Conservation (phyloP, 2,113 vertebrate genomes). For the Hassar affinis region DNA sequence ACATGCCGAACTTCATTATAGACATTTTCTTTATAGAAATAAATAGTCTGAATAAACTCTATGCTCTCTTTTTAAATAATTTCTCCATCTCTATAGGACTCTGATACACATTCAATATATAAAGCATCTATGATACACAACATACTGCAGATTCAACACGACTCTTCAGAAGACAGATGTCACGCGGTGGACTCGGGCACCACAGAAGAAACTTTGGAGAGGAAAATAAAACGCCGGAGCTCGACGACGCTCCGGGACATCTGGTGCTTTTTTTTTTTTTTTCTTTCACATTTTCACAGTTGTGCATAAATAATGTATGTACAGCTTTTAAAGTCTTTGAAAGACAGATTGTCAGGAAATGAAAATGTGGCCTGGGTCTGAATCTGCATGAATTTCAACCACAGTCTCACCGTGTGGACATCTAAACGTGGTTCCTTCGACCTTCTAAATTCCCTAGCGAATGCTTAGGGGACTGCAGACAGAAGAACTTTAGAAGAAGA, state of each 20-base stretch:
- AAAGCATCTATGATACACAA: constrained; percentile 78
- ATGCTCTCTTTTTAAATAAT: constrained; percentile 77
- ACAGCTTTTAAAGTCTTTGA: constrained; percentile 47
- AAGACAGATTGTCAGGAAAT: constrained; percentile 55
- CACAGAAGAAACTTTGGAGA: constrained; percentile 34
- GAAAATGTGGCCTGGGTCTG: constrained; percentile 6
- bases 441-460: background rate
- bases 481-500: background rate
- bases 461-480: background rate
- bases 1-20: constrained; percentile 78
- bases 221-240: background rate
- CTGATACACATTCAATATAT: constrained; percentile 79
- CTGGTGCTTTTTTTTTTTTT: background rate
- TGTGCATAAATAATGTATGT: constrained; percentile 49
- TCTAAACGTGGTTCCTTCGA: background rate
- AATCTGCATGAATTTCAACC: background rate
- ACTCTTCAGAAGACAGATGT: constrained; percentile 70
- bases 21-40: constrained; percentile 79
- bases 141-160: constrained; percentile 70
- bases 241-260: background rate
- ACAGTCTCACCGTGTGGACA: background rate
- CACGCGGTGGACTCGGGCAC: constrained; percentile 54
- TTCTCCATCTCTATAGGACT: constrained; percentile 75
- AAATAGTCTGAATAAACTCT: constrained; percentile 77
- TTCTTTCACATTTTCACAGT: constrained; percentile 18